Conservation (phyloP, 1,140 invertebrate genomes). For the Drosophila seguyi region DNA sequence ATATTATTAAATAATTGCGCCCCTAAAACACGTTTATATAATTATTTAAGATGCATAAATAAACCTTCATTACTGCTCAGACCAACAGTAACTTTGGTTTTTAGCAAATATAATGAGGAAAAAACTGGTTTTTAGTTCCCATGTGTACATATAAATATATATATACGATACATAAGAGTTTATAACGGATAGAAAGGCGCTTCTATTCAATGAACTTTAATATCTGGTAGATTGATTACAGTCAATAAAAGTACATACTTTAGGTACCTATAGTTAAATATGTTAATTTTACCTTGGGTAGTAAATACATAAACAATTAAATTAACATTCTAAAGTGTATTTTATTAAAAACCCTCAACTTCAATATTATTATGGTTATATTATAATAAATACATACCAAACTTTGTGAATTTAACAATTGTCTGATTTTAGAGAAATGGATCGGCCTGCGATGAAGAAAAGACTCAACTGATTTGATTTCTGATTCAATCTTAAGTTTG, state of each 20-base stretch:
- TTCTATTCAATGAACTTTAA: constrained; percentile 24
- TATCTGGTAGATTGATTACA: constrained; percentile 15
- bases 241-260: not conserved
- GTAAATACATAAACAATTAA: too few relatives aligned
- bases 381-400: constrained; percentile 19
- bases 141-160: not conserved
- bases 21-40: not conserved
- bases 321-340: too few relatives aligned
- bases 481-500: constrained; percentile 32
- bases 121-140: constrained; percentile 6
- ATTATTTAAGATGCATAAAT: constrained; percentile 3
- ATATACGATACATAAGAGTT: not conserved
- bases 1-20: not conserved
- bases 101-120: constrained; percentile 7
- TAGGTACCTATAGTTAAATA: not conserved
- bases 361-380: not conserved
- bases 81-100: not conserved
- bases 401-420: not conserved
- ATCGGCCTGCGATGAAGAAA: constrained; percentile 20
- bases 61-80: constrained; percentile 7
- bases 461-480: constrained; percentile 38
- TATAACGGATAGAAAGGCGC: not conserved
- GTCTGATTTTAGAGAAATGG: not conserved
- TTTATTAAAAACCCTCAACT: not conserved
- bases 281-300: not conserved